Evolutionary conservation across 2,797 vertebrate species (phyloP), one percentile per base, ranked within the genome.

Genomic region (Peromyscus nudipes): DNA sequence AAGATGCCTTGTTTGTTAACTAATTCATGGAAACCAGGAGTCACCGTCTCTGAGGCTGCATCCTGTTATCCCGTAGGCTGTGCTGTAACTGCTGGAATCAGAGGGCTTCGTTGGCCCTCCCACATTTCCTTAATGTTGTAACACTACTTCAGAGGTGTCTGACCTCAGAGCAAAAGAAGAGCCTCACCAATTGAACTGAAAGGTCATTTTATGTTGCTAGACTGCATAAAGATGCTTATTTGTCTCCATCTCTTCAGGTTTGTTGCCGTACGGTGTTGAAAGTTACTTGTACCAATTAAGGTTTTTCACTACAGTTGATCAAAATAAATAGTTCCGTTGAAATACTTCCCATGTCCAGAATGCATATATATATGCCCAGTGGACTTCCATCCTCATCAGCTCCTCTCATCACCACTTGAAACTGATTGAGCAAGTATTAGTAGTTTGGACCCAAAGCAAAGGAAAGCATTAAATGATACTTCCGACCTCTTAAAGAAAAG

Each of bases 281-380:
- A 98, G 79, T 96, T 98, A 77, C 67, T 96, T 97, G 96, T 98
- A 98, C 95, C 89, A 77, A 80, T 97, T 98, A 98, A 99, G 98
- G 98, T 98, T 98, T 98, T 99, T 99, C 98, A 99, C 98, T 99
- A 98, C 98, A 98, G 98, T 98, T 98, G 95, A 97, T 97, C 96
- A 49, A 92, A 97, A 97, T 85, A 75, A 91, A 80, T 69, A 94
- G 95, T 96, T 96, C 77, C 89, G 89, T 69, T 96, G 83, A 97
- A 96, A 95, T 92, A 60, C 97, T 98, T 98, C 97, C 91, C 97
- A 92, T 97, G 84, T 97, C 93, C 93, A 93, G 97, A 97, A 91
- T 71, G 34, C 3, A 71, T 71, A 37, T n/a, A 37, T 17, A 16
- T 67, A 14, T 14, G n/a, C 86, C 75, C 97, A 96, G 84, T 97